Evolutionary conservation across 2,113 vertebrate species (phyloP), one percentile per base, ranked within the genome.

Genomic region (Apodemus speciosus): DNA sequence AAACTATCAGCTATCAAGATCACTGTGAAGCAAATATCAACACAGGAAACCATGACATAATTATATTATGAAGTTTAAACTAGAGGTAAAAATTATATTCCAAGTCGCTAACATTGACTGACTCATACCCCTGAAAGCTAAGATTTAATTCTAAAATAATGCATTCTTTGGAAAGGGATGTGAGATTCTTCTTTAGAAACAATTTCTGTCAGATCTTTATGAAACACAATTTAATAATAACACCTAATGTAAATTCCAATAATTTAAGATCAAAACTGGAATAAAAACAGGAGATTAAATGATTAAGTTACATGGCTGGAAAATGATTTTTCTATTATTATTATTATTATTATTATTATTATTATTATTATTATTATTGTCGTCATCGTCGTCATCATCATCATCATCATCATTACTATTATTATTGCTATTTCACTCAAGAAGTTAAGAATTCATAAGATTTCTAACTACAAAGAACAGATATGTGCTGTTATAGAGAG

Each of bases 1-100:
- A 98, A 97, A 97, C 95, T 96, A 96, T 96, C 97, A 97, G 77
- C 93, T 95, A 84, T 97, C 90, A 95, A 95, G 97, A 97, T 97
- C 97, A 96, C 91, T 1, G 21, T 92, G 95, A 80, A 92, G 93
- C 75, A 98, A 97, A 97, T 96, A 98, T 64, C 96, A 97, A 96
- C 96, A 97, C 62, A 4, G 35, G 90, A 97, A 98, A 95, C 23
- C 96, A 93, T 97, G 96, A 97, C 91, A 96, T 97, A 97, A 98
- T 98, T 97, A 97, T 96, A 95, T 97, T 94, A 93, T 96, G 46
- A 97, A 97, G 96, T 97, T 97, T 97, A 96, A 95, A 95, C 88
- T 9, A 85, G 91, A 85, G 95, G 86, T 93, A 97, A 97, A 97
- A 83, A 94, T 97, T 85, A 46, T 40, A 79, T 96, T 97, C 97